Percentiles rank a stretch among this genome's conserved stretches.
Conservation (phyloP, 2,797 vertebrate species). For the Pelodytes ibericus region DNA sequence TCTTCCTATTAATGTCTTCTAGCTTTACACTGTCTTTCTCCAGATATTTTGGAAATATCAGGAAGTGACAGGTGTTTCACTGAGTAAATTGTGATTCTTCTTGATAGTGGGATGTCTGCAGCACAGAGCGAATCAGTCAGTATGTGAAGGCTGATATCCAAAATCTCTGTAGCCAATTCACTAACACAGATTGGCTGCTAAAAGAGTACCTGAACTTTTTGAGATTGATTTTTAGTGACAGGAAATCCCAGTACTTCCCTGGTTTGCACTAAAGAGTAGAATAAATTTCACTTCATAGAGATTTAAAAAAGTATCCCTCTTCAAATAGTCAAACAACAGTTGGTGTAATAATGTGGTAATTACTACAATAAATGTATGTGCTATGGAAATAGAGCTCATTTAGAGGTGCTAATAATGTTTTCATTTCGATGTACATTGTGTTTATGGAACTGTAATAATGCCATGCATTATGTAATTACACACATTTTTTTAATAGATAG, state of each 20-base stretch:
- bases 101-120: slow-evolving; percentile 17
- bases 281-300: slow-evolving; percentile 20
- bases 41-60: slow-evolving; percentile 44
- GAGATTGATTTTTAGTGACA: slow-evolving; percentile 44
- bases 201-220: slow-evolving; percentile 25
- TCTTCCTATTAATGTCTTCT: slow-evolving; percentile 31
- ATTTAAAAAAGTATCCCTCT: not conserved
- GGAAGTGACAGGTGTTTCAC: slow-evolving; percentile 36
- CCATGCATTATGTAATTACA: too few species aligned
- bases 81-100: slow-evolving; percentile 18
- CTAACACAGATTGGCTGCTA: slow-evolving; percentile 15
- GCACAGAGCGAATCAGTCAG: slow-evolving; percentile 1
- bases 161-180: slow-evolving; percentile 14
- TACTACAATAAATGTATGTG: not conserved
- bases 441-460: too few species aligned
- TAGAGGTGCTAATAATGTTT: too few species aligned
- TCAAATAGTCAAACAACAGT: not conserved
- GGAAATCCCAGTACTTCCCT: slow-evolving; percentile 39
- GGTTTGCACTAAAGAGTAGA: slow-evolving; percentile 14
- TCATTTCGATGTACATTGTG: too few species aligned
- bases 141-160: slow-evolving; percentile 4
- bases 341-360: not conserved
- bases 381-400: too few species aligned
- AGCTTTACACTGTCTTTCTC: slow-evolving; percentile 19
- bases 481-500: too few species aligned